A percentile compares a stretch with the other conserved stretches of the same genome.
Conservation (phyloP, 2,797 vertebrate genomes). For the Moxostoma hubbsi region DNA sequence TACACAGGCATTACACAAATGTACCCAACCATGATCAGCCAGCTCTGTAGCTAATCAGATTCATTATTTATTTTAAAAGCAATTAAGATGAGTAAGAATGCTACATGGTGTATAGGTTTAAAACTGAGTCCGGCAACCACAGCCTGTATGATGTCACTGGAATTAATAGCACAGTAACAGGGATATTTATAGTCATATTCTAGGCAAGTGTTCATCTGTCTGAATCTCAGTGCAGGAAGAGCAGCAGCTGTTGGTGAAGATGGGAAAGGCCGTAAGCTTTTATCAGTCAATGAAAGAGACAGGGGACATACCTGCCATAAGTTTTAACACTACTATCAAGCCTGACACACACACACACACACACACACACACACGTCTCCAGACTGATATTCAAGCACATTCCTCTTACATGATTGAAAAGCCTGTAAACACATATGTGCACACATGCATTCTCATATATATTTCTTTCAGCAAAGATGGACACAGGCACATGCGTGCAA, state of each 20-base stretch:
- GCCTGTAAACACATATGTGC: constrained; percentile 21
- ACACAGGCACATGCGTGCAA: constrained; percentile 59
- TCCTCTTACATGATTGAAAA: constrained; percentile 15
- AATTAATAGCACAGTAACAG: constrained; percentile 18
- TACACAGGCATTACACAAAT: no score
- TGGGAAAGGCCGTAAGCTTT: constrained; percentile 24
- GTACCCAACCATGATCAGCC: no score
- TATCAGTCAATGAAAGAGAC: constrained; percentile 28
- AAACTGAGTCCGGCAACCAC: background rate
- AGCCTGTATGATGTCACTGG: background rate
- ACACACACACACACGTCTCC: constrained; percentile 16
- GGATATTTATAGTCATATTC: constrained; percentile 21
- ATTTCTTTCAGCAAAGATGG: constrained; percentile 21
- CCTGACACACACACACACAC: constrained; percentile 41
- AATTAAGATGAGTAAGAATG: background rate
- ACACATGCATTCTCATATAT: constrained; percentile 11
- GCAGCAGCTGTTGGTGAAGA: background rate
- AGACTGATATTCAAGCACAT: constrained; percentile 46
- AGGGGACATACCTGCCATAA: constrained; percentile 61
- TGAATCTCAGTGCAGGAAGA: constrained; percentile 1
- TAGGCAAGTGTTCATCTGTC: background rate
- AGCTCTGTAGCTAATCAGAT: no score
- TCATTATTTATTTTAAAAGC: no score
- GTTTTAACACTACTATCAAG: constrained; percentile 67
- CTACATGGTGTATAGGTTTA: background rate